phyloP scores from a whole-genome alignment of 2,113 vertebrate species.

The Climacteris rufus region DNA sequence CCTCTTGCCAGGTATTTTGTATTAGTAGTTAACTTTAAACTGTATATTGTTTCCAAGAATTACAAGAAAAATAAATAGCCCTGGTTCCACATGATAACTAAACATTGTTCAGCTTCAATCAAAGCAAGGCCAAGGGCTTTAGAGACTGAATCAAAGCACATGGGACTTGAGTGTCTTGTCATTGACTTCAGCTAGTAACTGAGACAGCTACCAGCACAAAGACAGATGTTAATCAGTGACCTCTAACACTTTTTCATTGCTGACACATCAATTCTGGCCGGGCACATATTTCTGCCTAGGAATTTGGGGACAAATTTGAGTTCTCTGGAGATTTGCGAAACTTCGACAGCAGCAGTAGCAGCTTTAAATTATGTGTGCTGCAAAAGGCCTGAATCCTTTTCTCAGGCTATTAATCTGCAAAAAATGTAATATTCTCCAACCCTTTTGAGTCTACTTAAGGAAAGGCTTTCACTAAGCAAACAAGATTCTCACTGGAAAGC shows the following conservation, averaged over 20 bases:
- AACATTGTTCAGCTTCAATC: background rate
- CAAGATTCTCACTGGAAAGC: background rate
- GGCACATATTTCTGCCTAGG: background rate
- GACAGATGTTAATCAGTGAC: background rate
- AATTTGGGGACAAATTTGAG: background rate
- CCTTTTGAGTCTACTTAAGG: background rate
- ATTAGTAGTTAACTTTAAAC: slow-evolving; percentile 8
- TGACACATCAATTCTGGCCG: background rate
- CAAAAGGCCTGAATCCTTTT: background rate
- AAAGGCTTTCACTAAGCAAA: background rate
- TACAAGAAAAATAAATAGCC: slow-evolving; percentile 7
- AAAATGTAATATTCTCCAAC: background rate
- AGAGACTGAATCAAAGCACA: background rate
- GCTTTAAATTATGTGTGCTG: background rate
- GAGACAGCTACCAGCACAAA: background rate
- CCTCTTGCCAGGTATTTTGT: background rate
- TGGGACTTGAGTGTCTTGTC: background rate
- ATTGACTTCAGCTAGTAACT: background rate
- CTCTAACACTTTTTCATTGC: background rate
- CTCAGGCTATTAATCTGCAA: background rate
- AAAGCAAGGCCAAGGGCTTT: background rate
- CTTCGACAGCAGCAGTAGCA: background rate
- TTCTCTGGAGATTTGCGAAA: background rate
- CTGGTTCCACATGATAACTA: background rate
- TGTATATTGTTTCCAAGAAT: background rate